Base-by-base conservation (phyloP, 2,888 invertebrate genomes). In the Aphodius sticticus region DNA sequence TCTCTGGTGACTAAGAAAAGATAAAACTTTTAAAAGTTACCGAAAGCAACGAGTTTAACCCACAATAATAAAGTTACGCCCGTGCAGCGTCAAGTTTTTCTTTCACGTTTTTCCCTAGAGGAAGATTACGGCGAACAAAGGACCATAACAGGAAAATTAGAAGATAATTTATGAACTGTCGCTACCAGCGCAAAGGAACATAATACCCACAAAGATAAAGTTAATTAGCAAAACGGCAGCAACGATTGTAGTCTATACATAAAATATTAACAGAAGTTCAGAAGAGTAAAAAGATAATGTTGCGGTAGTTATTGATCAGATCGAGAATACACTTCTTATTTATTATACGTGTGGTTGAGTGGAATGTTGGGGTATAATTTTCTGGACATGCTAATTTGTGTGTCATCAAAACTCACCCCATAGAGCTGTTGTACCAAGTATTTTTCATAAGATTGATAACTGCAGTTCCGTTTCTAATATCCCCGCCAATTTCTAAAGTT, bases 401-500 rank as follows among this genome's bases (percentile, higher is more conserved):
- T 26, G 26, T 26, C 26, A 53, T 15, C 16, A 6, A 69, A 70
- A 82, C 83, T 91, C 90, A 96, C 95, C 96, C 96, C 95, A 96
- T 95, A 78, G 96, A 95, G 87, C 96, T 96, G 83, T 92, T 92
- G 88, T 96, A 96, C 82, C 94, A 93, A 70, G 93, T 93, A 84
- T 95, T 95, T 85, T 95, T 93, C 87, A 97, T 94, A 81, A 93
- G 91, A 77, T 93, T 91, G 76, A 96, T 93, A 84, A 98, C 93
- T 72, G 94, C 95, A n/a, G 93, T 93, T 35, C 98, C 98, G 86
- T 98, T 95, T 53, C 91, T 91, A 0, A 95, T 93, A 84, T 93
- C 92, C 15, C 92, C 93, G 0, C 93, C 94, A 14, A 91, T 90
- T 69, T 92, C 90, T 79, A 98, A 89, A 0, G 95, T 93, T 82